These are phyloP conservation scores for Cyanoderma ruficeps DNA, from an alignment of 2,113 vertebrate species.

Conservation along the genomic window DNA sequence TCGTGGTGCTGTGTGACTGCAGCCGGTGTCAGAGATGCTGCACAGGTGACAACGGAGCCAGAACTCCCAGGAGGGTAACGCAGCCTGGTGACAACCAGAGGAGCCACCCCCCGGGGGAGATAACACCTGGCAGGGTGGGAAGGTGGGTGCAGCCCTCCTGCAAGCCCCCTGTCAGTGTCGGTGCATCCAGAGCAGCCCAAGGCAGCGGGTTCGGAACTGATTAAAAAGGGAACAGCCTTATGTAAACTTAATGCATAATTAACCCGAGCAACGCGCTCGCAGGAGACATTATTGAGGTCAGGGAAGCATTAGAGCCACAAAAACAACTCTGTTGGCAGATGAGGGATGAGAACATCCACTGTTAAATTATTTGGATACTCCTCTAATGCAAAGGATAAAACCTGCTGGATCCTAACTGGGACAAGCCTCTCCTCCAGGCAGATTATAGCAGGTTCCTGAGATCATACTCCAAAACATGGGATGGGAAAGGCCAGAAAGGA, in stretches of 20 bases:
- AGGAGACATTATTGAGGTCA: slow-evolving; percentile 43
- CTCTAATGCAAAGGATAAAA: not conserved
- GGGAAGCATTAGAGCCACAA: slow-evolving; percentile 37
- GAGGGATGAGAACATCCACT: not conserved
- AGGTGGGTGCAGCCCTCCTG: not conserved
- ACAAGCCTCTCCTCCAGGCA: not conserved
- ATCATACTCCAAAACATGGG: not conserved
- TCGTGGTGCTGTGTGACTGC: accelerated
- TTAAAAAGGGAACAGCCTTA: slow-evolving; percentile 28
- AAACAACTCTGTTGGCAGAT: not conserved
- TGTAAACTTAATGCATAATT: slow-evolving; percentile 67
- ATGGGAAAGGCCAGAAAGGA: not conserved
- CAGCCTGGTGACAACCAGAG: not conserved
- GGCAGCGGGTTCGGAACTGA: not conserved
- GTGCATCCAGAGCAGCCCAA: not conserved
- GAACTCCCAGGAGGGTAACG: not conserved
- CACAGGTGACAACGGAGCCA: not conserved
- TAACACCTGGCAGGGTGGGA: not conserved
- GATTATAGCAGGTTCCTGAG: not conserved
- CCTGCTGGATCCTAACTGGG: not conserved
- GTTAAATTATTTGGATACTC: not conserved
- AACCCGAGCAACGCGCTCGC: not conserved
- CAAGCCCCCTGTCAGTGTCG: accelerated
- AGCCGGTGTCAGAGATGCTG: not conserved
- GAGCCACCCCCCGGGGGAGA: not conserved